These are phyloP conservation scores for Podarcis muralis DNA, from an alignment of 2,113 vertebrate species.

Conservation along the genomic window DNA sequence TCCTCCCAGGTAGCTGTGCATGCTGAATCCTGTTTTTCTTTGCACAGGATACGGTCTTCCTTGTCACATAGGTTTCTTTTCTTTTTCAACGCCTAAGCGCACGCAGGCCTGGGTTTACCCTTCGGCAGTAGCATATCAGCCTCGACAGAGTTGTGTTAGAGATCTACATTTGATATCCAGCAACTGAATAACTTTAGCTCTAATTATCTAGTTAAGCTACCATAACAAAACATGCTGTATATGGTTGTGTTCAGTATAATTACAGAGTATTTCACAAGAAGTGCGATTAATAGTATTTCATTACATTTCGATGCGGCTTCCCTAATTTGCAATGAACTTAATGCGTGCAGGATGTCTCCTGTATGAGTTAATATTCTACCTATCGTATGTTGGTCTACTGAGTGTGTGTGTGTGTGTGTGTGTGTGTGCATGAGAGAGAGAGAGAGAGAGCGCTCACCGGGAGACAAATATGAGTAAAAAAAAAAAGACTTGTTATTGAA, in stretches of 20 bases:
- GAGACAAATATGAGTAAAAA: conserved; percentile 39
- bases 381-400: conserved; percentile 41
- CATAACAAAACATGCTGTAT: conserved; percentile 68
- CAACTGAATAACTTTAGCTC: conserved; percentile 51
- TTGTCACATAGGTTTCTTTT: background rate
- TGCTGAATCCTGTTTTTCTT: background rate
- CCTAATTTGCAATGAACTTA: conserved; percentile 48
- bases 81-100: background rate
- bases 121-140: conserved; percentile 3
- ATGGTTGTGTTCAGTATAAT: conserved; percentile 57
- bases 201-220: conserved; percentile 73
- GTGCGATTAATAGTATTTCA: conserved; percentile 48
- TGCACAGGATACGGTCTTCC: background rate
- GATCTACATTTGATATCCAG: conserved; percentile 17
- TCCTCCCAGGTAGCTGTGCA: background rate
- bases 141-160: conserved; percentile 32
- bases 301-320: conserved; percentile 36
- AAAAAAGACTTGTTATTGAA: conserved; percentile 22
- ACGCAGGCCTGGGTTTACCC: background rate
- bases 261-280: conserved; percentile 58
- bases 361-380: conserved; percentile 22
- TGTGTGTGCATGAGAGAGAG: background rate
- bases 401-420: background rate
- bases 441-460: conserved; percentile 11
- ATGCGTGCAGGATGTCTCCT: conserved; percentile 27